A percentile compares a stretch with the other conserved stretches of the same genome.
These are phyloP conservation scores for Amazona vittata DNA, from an alignment of 2,113 vertebrate genomes.

Conservation along the genomic window DNA sequence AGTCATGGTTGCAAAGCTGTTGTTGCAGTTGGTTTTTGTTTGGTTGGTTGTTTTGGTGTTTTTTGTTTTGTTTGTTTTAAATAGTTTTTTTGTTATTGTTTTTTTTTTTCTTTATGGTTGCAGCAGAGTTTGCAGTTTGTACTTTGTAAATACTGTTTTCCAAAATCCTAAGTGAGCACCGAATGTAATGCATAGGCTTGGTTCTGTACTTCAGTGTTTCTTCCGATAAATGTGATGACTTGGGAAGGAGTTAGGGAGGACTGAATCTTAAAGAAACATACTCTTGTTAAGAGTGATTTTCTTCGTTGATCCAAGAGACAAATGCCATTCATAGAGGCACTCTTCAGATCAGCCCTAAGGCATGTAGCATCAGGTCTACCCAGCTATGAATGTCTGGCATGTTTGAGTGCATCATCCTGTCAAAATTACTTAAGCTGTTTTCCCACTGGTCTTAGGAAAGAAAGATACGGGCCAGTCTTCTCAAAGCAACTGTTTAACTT, in stretches of 20 bases:
- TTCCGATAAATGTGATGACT: background rate
- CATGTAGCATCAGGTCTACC: background rate
- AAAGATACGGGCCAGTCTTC: background rate
- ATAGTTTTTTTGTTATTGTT: background rate
- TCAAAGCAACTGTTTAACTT: background rate
- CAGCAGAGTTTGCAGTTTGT: background rate
- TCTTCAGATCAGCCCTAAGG: background rate
- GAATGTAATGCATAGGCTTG: background rate
- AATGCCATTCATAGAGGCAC: background rate
- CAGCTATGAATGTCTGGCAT: background rate
- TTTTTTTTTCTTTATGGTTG: background rate
- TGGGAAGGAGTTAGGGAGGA: background rate
- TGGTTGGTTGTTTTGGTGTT: background rate
- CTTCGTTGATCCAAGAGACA: background rate
- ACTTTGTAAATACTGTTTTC: background rate
- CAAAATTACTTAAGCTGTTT: background rate
- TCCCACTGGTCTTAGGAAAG: background rate
- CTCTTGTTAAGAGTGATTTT: background rate
- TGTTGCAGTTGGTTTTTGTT: background rate
- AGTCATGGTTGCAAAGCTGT: background rate
- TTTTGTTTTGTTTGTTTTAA: background rate
- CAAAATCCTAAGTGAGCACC: background rate
- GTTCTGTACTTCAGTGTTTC: accelerated
- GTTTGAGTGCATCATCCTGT: background rate
- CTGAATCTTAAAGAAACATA: background rate